Evolutionary conservation across 2,113 vertebrate genomes (phyloP), one percentile per base, ranked within the genome.

Genomic region (Turdus rufiventris): DNA sequence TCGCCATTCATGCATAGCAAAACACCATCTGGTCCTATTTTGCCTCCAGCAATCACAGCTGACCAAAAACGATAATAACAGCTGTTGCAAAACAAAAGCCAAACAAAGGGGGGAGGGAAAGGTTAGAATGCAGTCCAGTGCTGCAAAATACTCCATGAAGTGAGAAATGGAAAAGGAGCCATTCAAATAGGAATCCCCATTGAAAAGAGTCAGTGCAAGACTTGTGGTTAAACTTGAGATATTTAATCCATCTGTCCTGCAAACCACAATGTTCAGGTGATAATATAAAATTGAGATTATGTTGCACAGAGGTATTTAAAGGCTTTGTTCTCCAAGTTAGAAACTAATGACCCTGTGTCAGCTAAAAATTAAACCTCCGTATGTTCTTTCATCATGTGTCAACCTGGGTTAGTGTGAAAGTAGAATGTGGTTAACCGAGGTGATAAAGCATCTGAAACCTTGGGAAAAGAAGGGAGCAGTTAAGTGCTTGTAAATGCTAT

Each of bases 11-110:
- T 99, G 99, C 99, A 99, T 99, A 99, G 99, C 99, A 99, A 99
- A 99, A 99, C 99, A 99, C 99, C 99, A 99, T 99, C 99, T 99
- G 99, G 99, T 99, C 98, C 99, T 99, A 99, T 99, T 99, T 99
- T 99, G 99, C 99, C 99, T 98, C 97, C 98, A 99, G 99, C 99
- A 99, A 99, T 99, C 99, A 99, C 99, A 99, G 99, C 99, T 99
- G 99, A 99, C 99, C 99, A 98, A 98, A 98, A 99, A 98, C 98
- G 98, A 99, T 98, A 98, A 99, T 99, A 99, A 99, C 99, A 99
- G 99, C 99, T 99, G 99, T 99, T 99, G 98, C 98, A 97, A 99
- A 99, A 99, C 99, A 99, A 99, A 99, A 99, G 98, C 98, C 98
- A 99, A 99, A 99, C 99, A 99, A 99, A 98, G 97, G 98, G 97